Conservation (phyloP, 1,140 invertebrate species). For the Chionoecetes opilio region DNA sequence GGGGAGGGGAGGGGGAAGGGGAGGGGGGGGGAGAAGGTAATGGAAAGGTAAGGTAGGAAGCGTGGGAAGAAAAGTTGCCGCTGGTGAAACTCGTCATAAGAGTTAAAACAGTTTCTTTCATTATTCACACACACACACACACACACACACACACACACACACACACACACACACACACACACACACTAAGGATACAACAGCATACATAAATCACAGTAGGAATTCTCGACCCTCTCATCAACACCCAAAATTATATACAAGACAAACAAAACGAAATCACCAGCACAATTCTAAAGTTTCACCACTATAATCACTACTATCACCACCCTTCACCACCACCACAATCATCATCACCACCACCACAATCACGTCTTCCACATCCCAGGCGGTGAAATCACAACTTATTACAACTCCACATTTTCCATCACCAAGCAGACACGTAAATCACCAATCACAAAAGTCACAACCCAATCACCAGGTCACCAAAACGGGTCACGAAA, state of each 20-base stretch:
- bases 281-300: too few species aligned
- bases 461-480: background rate
- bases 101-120: too few species aligned
- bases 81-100: too few species aligned
- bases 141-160: too few species aligned
- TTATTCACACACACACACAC: too few species aligned
- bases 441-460: background rate
- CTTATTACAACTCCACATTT: background rate
- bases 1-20: background rate
- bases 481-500: background rate
- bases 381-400: background rate
- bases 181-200: too few species aligned
- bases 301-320: too few species aligned
- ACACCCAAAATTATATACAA: background rate
- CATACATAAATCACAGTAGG: too few species aligned
- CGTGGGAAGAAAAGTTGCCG: too few species aligned
- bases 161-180: too few species aligned
- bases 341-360: background rate
- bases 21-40: background rate
- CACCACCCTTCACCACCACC: background rate
- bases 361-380: background rate
- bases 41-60: background rate
- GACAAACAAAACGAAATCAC: background rate
- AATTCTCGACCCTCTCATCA: too few species aligned
- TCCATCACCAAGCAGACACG: background rate